Evolutionary conservation across 1,140 invertebrate genomes (phyloP), one percentile per base, ranked within the genome.

Genomic region (Drosophila rufa): DNA sequence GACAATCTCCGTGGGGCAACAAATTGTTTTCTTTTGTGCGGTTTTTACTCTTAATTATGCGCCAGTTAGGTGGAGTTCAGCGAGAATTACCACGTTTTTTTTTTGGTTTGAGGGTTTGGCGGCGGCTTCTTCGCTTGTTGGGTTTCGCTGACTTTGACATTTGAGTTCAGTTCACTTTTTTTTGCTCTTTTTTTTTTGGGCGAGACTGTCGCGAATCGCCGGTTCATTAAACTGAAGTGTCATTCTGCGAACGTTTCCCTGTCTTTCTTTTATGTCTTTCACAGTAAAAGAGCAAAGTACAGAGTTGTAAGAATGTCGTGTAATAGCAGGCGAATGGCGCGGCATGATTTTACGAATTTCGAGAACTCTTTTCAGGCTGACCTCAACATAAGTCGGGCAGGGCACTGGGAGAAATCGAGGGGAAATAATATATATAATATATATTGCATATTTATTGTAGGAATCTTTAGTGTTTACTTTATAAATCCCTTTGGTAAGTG

Each of bases 211-310:
- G 70, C 83, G 62, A 79, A 66, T 76, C n/a, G 62, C 43, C 51
- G 73, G 83, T 87, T 87, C 83, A 83, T 84, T 90, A 87, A 87
- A 87, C 83, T 89, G 80, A 84, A 84, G 83, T 87, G 80, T 80
- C 77, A 89, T 83, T 87, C 68, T 70, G 84, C 50, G 84, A 89
- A 83, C 62, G 79, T 50, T 68, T 57, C 59, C 43, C 53, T 57
- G 58, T 47, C 66, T 46, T 55, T 51, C 30, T 57, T 65, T 75
- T 85, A 69, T 75, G 59, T 57, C 51, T 71, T 73, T 73, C 46
- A 73, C 69, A 25, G 53, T 51, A 62, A 74, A 71, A 64, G 74
- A 48, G 40, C 80, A 89, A 75, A 84, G 80, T 87, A 70, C 76
- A 84, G 58, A 66, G 60, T 61, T 62, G 69, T 69, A 67, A 70